Evolutionary conservation across 2,888 invertebrate genomes (phyloP).

Genomic region (Lasioglossum figueresi): DNA sequence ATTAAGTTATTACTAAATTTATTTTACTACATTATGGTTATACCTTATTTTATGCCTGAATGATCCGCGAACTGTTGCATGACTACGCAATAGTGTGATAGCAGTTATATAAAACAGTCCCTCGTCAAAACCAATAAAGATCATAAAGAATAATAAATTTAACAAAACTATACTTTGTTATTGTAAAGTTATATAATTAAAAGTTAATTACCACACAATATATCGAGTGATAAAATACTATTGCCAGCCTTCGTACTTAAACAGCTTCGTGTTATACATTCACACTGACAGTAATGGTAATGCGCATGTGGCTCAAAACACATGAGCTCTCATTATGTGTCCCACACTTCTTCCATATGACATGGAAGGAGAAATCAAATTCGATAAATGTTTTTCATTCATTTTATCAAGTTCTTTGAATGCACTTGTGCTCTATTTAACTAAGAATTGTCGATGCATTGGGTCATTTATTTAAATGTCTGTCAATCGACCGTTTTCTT

Average conservation of each 20-base stretch:
- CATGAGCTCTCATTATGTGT: constrained; percentile 45
- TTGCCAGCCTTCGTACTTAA: constrained; percentile 74
- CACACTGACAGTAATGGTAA: constrained; percentile 63
- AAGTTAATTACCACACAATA: constrained; percentile 81
- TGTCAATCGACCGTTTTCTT: constrained; percentile 41
- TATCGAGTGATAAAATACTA: constrained; percentile 79
- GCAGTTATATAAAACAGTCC: constrained; percentile 84
- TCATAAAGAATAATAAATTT: constrained; percentile 81
- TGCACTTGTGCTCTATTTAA: constrained; percentile 61
- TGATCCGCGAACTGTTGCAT: constrained; percentile 57
- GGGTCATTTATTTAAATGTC: constrained; percentile 46
- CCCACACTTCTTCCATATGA: constrained; percentile 43
- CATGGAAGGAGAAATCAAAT: constrained; percentile 55
- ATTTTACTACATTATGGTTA: constrained; percentile 80
- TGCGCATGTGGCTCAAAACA: constrained; percentile 43
- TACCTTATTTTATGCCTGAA: constrained; percentile 72
- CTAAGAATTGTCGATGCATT: constrained; percentile 41
- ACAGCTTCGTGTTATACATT: constrained; percentile 62
- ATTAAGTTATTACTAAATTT: constrained; percentile 79
- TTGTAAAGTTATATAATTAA: constrained; percentile 79
- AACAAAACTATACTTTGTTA: constrained; percentile 81
- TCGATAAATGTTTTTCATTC: constrained; percentile 50
- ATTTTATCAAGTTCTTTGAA: constrained; percentile 50
- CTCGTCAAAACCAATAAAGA: constrained; percentile 83
- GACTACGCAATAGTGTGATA: constrained; percentile 71